A percentile compares a stretch with the other conserved stretches of the same genome.
phyloP scores from a whole-genome alignment of 1,140 invertebrate species.

The Stegodyphus mimosarum region DNA sequence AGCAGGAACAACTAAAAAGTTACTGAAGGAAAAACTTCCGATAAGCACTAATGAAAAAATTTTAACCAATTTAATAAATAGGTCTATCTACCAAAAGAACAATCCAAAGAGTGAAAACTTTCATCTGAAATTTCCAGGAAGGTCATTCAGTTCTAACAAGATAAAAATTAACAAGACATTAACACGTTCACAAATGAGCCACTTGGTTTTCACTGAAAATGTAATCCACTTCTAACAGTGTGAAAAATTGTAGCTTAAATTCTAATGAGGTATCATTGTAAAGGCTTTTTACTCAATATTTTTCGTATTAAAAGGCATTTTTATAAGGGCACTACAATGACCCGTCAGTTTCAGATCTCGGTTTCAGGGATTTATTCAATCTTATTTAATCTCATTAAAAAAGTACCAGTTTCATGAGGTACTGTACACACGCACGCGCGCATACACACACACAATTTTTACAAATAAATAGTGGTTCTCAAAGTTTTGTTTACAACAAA shows the following conservation, averaged over 20 bases:
- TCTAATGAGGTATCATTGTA: conserved; percentile 61
- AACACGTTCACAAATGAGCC: conserved; percentile 36
- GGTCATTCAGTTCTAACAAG: conserved; percentile 50
- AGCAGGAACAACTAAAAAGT: conserved; percentile 59
- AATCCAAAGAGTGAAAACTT: conserved; percentile 43
- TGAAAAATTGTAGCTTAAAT: conserved; percentile 54
- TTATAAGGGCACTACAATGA: conserved; percentile 59
- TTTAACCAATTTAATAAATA: conserved; percentile 49
- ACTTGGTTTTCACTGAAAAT: conserved; percentile 36
- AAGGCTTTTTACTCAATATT: conserved; percentile 55
- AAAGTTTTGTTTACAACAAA: conserved; percentile 14
- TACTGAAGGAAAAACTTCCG: conserved; percentile 30
- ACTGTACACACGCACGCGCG: conserved; percentile 35
- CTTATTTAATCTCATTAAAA: conserved; percentile 47
- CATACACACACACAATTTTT: conserved; percentile 24
- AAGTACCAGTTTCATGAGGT: conserved; percentile 33
- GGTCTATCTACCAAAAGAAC: conserved; percentile 59
- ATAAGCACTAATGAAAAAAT: conserved; percentile 32
- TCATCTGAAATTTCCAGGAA: conserved; percentile 39
- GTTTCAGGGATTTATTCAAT: conserved; percentile 45
- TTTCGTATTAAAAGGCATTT: conserved; percentile 59
- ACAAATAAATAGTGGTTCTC: conserved; percentile 54
- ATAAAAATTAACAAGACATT: conserved; percentile 58
- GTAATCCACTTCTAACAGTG: conserved; percentile 49
- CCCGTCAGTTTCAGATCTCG: conserved; percentile 57